Percentiles rank a stretch among this genome's conserved stretches.
Evolutionary conservation across 2,113 vertebrate species (phyloP).

Genomic region (Menidia beryllina): DNA sequence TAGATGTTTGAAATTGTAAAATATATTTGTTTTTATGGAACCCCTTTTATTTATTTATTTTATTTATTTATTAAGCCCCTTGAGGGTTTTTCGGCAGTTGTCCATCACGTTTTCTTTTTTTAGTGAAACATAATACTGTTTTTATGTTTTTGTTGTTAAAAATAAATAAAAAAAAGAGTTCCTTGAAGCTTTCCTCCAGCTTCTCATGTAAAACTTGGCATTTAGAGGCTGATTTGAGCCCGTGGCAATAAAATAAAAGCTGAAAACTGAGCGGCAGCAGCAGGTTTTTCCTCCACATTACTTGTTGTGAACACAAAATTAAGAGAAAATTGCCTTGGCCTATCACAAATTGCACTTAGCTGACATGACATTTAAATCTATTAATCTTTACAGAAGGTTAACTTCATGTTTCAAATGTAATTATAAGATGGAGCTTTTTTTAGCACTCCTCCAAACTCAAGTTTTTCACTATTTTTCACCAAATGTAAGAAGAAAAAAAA

Average conservation of each 20-base stretch:
- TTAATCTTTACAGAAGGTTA: slow-evolving; percentile 32
- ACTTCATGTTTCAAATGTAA: slow-evolving; percentile 9
- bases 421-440: neutral
- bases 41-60: too few species aligned
- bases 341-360: slow-evolving; percentile 8
- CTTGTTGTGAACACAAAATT: slow-evolving; percentile 28
- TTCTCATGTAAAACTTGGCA: slow-evolving; percentile 35
- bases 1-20: too few species aligned
- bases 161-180: too few species aligned
- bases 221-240: slow-evolving; percentile 26
- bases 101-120: too few species aligned
- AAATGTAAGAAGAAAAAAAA: too few species aligned
- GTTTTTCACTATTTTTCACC: too few species aligned
- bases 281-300: slow-evolving; percentile 14
- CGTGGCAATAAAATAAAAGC: slow-evolving; percentile 6
- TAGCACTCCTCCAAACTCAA: too few species aligned
- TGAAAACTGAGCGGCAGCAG: slow-evolving; percentile 15
- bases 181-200: neutral
- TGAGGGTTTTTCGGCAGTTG: too few species aligned
- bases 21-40: too few species aligned
- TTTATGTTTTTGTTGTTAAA: too few species aligned
- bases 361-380: slow-evolving; percentile 31
- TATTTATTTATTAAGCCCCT: too few species aligned
- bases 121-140: too few species aligned
- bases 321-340: slow-evolving; percentile 16